Evolutionary conservation across 2,797 vertebrate species (phyloP).

Genomic region (Malacoctenus gilli): DNA sequence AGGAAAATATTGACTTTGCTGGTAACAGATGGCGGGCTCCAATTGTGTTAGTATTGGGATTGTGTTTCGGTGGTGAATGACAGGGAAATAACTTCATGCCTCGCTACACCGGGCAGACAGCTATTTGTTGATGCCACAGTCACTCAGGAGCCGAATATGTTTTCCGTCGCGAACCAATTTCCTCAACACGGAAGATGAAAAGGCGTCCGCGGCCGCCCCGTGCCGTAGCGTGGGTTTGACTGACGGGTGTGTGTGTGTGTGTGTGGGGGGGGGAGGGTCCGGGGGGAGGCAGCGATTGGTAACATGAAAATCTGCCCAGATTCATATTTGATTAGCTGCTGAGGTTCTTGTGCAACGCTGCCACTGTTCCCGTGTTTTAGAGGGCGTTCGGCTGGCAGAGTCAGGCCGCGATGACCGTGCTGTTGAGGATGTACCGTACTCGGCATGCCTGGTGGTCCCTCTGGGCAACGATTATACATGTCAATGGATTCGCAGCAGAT

Average conservation of each 20-base stretch:
- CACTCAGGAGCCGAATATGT: constrained; percentile 42
- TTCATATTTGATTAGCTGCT: constrained; percentile 25
- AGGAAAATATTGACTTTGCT: constrained; percentile 24
- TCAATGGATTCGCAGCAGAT: no score
- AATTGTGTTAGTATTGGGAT: constrained; percentile 37
- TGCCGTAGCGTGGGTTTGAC: constrained; percentile 31
- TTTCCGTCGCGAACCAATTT: constrained; percentile 56
- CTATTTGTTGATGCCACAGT: constrained; percentile 51
- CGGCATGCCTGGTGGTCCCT: no score
- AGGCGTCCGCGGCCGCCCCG: constrained; percentile 13
- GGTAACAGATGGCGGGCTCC: constrained; percentile 42
- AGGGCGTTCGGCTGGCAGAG: no score
- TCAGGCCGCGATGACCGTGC: no score
- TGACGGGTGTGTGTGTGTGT: no score
- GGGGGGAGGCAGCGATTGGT: constrained; percentile 17
- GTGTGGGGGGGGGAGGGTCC: constrained; percentile 6
- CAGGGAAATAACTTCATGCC: constrained; percentile 48
- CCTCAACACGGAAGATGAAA: constrained; percentile 49
- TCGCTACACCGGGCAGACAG: constrained; percentile 49
- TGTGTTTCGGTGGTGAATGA: constrained; percentile 50
- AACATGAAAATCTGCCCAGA: constrained; percentile 10
- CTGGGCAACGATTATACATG: no score
- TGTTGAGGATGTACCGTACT: no score
- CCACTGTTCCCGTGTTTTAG: constrained; percentile 1
- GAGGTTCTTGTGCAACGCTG: background rate